Evolutionary conservation across 2,888 invertebrate genomes (phyloP), one percentile per base, ranked within the genome.

Genomic region (Cryptophagus acutangulus): DNA sequence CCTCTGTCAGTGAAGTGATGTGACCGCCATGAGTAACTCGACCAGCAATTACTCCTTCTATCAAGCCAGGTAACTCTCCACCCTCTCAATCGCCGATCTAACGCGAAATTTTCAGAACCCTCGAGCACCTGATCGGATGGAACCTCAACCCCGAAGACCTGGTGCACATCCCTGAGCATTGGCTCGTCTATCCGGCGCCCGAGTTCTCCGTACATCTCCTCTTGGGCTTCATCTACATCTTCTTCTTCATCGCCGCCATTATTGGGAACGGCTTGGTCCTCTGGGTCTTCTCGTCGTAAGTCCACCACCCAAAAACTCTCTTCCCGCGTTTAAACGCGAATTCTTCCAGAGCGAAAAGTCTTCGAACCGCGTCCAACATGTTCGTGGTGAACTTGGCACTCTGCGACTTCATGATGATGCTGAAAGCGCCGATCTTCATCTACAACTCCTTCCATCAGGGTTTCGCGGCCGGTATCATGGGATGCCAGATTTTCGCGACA

Each of bases 331-430:
- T 26, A 3, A 26, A n/a, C 26, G n/a, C n/a, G n/a, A 26, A 3
- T 6, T 38, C 14, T 67, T 65, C 36, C 54, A 86, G 85, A 38
- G 79, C 85, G 36, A 83, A 84, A 69, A 74, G 76, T 46, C 70
- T 87, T 36, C 74, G 84, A 52, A 86, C 86, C 0, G 86, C 90
- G 1, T 89, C 90, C 33, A 90, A 90, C 61, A 79, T 90, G 61
- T 79, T 90, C 44, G 87, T 90, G 8, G 76, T 90, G 36, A 87
- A 90, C 66, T 68, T 90, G 62, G 87, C 90, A 1, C 71, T 89
- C 41, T 81, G 85, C 55, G 90, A 90, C 69, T 89, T 90, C 58
- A 69, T 87, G 17, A 90, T 90, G 90, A 88, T 89, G 88, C 67
- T 79, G 18, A 90, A 90, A 70, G 77, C 87, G 0, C 89, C 89